Percentiles rank a stretch among this genome's conserved stretches.
These are phyloP conservation scores for Apotomis capreana DNA, from an alignment of 2,888 invertebrate genomes.

Conservation along the genomic window DNA sequence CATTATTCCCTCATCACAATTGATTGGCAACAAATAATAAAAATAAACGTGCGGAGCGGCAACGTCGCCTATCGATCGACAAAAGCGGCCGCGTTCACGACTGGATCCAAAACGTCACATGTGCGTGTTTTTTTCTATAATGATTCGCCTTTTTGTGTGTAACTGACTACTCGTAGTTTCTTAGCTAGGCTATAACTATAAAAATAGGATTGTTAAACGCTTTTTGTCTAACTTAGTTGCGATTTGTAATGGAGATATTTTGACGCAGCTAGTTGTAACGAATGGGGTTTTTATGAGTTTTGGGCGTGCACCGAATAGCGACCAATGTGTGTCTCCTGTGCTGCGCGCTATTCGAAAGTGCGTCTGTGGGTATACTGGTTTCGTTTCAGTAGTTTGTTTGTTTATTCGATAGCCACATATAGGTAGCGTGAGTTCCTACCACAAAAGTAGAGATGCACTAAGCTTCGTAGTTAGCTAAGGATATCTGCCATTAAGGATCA, in stretches of 20 bases:
- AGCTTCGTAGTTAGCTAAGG: no score
- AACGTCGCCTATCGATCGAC: conserved; percentile 77
- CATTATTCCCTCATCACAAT: conserved; percentile 68
- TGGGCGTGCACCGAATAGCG: not conserved
- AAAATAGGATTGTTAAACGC: conserved; percentile 21
- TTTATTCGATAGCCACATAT: no score
- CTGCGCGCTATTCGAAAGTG: no score
- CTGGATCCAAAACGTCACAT: not conserved
- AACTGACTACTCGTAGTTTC: conserved; percentile 12
- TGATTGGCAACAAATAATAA: conserved; percentile 73
- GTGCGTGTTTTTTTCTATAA: not conserved
- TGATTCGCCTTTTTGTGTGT: not conserved
- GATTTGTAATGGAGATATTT: conserved; percentile 22
- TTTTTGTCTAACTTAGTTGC: conserved; percentile 27
- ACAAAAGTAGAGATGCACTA: no score
- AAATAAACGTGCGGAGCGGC: conserved; percentile 73
- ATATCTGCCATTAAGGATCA: no score
- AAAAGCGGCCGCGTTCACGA: conserved; percentile 28
- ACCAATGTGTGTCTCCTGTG: no score
- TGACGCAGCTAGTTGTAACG: conserved; percentile 10
- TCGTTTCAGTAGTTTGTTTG: no score
- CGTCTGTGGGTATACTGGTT: no score
- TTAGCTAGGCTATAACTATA: conserved; percentile 24
- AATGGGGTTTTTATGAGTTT: conserved; percentile 5
- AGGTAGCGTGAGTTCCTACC: no score